Evolutionary conservation across 2,113 vertebrate species (phyloP), one percentile per base, ranked within the genome.

Genomic region (Colaptes auratus): DNA sequence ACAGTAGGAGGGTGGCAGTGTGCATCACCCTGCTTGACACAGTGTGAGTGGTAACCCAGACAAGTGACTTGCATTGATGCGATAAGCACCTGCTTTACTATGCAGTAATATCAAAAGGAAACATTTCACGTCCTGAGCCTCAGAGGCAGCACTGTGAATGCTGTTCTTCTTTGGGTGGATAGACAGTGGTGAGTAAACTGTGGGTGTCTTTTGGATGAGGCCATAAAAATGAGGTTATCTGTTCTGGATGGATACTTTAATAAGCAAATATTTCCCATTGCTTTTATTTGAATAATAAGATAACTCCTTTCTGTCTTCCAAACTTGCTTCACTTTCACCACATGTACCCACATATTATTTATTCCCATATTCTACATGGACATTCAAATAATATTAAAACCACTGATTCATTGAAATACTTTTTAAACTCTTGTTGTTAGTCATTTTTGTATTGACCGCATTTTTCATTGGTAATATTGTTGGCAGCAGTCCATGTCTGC

Each of bases 381-480:
- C 78, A 61, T 89, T 91, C 59, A 87, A 61, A 90, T 81, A 89
- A 50, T 71, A 56, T 93, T 89, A 90, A 86, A 88, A 78, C 67
- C 88, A 96, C 75, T 67, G 75, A 89, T 97, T 96, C 96, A 94
- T 56, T 93, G 90, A 82, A 95, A 95, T 66, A 83, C 35, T 89
- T 86, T 92, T 82, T 77, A 78, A 84, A 93, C 63, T 65, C 52
- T 86, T 94, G 76, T 66, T 94, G 78, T 79, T 94, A 91, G 92
- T 93, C 28, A 87, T 93, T 97, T 96, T 86, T 95, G 52, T 90
- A 83, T 92, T 67, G 86, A 96, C 91, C 75, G 24, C 78, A 67
- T 94, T 92, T 94, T 95, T 94, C 85, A 56, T 80, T 64, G 86
- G 85, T 87, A 80, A 91, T 77, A 36, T 58, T 71, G 44, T 86